Evolutionary conservation across 2,888 invertebrate species (phyloP), one percentile per base, ranked within the genome.

Genomic region (Anarsia innoxiella): DNA sequence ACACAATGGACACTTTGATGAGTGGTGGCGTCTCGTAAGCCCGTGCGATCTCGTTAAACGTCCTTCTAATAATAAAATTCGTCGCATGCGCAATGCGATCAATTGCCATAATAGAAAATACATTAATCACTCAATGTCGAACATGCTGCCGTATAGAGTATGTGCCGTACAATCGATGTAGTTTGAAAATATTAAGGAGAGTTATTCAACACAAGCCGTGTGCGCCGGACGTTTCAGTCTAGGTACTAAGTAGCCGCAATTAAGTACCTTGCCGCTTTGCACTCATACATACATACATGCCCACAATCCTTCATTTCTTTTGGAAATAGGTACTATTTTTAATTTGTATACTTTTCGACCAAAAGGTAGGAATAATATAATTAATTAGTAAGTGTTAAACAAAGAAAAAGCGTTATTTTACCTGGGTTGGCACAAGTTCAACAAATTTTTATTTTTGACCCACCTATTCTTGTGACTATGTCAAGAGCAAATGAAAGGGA

Each of bases 61-160:
- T 69, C 51, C 59, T 57, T 62, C 62, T 69, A 70, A 65, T 72
- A 79, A 77, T 78, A 76, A 64, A 67, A 67, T 58, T 61, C 59
- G 66, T 66, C 75, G 72, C 82, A 75, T 77, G 82, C 82, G 82
- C 80, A 67, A 64, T 68, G 44, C 60, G 67, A 56, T 61, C 77
- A 71, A 76, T 80, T 71, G 74, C 63, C 65, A 61, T 78, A 75
- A 77, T 72, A 72, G 70, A 74, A 72, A 72, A 74, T 60, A 68
- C 56, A 76, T 76, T 71, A 78, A 80, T 78, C 69, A 75, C 62
- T 64, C 46, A 50, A 48, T 61, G 60, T 66, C 60, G 62, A 66
- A 66, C 56, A 56, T 57, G 56, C 49, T 53, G 56, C 55, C 53
- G 48, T 46, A 57, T 47, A 43, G 49, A 56, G 53, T 49, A 55